A percentile compares a stretch with the other conserved stretches of the same genome.
These are phyloP conservation scores for Cerceris rybyensis DNA, from an alignment of 2,888 invertebrate genomes.

Conservation along the genomic window DNA sequence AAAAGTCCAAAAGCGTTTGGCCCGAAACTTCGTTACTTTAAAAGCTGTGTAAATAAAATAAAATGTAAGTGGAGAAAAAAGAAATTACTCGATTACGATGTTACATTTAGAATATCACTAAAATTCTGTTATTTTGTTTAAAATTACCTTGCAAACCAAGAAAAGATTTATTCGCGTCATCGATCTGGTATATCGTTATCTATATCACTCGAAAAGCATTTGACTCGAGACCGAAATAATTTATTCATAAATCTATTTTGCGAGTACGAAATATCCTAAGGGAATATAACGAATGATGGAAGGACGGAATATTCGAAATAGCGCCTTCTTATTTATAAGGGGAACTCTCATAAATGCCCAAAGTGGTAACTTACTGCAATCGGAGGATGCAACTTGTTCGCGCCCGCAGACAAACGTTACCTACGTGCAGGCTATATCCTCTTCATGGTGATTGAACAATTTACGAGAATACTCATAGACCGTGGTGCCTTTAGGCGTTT, in stretches of 20 bases:
- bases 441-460: slow-evolving; percentile 36
- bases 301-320: slow-evolving; percentile 31
- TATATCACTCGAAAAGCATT: too few relatives aligned
- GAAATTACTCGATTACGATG: too few relatives aligned
- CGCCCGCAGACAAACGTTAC: slow-evolving; percentile 14
- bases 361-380: slow-evolving; percentile 11
- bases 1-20: too few relatives aligned
- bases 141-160: too few relatives aligned
- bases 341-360: slow-evolving; percentile 18
- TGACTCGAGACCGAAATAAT: too few relatives aligned
- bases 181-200: too few relatives aligned
- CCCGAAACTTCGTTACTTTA: too few relatives aligned
- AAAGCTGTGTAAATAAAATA: too few relatives aligned
- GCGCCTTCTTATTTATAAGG: slow-evolving; percentile 24
- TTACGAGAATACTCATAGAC: slow-evolving; percentile 31
- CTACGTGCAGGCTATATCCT: slow-evolving; percentile 9
- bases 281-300: slow-evolving; percentile 4
- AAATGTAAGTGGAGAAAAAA: too few relatives aligned
- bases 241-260: background rate
- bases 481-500: slow-evolving; percentile 29
- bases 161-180: too few relatives aligned
- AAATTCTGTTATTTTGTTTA: too few relatives aligned
- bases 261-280: background rate
- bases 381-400: slow-evolving; percentile 6
- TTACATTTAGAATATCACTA: too few relatives aligned